Conservation (phyloP, 2,113 vertebrate genomes). For the Corythoichthys haematopterus region DNA sequence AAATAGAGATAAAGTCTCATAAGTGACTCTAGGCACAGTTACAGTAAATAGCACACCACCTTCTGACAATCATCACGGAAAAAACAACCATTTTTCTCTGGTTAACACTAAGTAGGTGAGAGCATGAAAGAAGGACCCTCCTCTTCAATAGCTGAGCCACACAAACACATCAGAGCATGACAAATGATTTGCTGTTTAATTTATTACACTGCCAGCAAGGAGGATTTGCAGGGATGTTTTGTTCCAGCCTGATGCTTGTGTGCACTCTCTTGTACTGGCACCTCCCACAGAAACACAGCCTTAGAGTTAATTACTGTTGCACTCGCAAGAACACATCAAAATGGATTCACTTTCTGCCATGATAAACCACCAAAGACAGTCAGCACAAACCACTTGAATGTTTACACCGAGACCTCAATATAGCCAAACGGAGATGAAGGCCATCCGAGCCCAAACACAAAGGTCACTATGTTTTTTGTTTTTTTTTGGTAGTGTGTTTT, state of each 20-base stretch:
- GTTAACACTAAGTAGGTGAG: slow-evolving; percentile 37
- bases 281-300: slow-evolving; percentile 45
- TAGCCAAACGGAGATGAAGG: slow-evolving; percentile 25
- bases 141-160: slow-evolving; percentile 49
- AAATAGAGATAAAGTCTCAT: not conserved
- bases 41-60: slow-evolving; percentile 12
- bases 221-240: slow-evolving; percentile 60
- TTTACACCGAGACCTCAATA: slow-evolving; percentile 17
- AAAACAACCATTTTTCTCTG: slow-evolving; percentile 25
- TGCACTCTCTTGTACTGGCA: slow-evolving; percentile 36
- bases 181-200: slow-evolving; percentile 66
- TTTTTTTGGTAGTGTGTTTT: not conserved
- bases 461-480: slow-evolving; percentile 1
- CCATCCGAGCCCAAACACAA: slow-evolving; percentile 24
- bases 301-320: slow-evolving; percentile 67
- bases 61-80: slow-evolving; percentile 17
- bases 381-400: slow-evolving; percentile 32
- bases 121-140: slow-evolving; percentile 36
- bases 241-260: slow-evolving; percentile 53
- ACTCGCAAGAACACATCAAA: slow-evolving; percentile 60
- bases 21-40: slow-evolving; percentile 5
- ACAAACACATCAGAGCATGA: slow-evolving; percentile 67
- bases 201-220: slow-evolving; percentile 59
- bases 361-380: slow-evolving; percentile 56
- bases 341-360: slow-evolving; percentile 32